Evolutionary conservation across 2,888 invertebrate species (phyloP).

Genomic region (Molanna angustata): DNA sequence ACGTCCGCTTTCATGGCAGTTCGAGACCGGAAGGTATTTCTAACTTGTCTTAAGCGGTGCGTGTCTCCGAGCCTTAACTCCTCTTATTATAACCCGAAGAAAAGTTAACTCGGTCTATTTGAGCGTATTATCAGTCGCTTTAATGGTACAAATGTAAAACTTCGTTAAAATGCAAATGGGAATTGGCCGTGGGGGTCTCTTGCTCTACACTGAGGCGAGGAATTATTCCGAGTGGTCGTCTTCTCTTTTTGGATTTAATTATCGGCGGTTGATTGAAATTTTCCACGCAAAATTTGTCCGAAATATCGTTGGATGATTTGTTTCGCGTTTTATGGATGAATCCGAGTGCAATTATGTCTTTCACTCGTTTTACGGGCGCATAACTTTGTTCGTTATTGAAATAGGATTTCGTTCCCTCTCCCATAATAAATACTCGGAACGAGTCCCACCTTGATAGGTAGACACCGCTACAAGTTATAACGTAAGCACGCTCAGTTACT

Average conservation of each 20-base stretch:
- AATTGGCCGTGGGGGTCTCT: too few relatives aligned
- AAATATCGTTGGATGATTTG: slow-evolving; percentile 5
- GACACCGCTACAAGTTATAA: too few relatives aligned
- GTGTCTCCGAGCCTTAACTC: slow-evolving; percentile 3
- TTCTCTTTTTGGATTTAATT: too few relatives aligned
- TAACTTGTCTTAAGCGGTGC: slow-evolving; percentile 3
- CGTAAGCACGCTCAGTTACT: slow-evolving; percentile 16
- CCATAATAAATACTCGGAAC: slow-evolving; percentile 11
- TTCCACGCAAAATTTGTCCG: slow-evolving; percentile 6
- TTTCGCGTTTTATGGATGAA: slow-evolving; percentile 9
- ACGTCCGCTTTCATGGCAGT: not conserved
- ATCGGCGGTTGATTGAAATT: slow-evolving; percentile 6
- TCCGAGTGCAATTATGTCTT: slow-evolving; percentile 19
- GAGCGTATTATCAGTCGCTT: slow-evolving; percentile 23
- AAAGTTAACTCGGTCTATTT: slow-evolving; percentile 21
- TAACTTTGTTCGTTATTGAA: slow-evolving; percentile 16
- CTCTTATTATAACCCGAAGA: slow-evolving; percentile 1
- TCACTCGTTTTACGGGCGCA: slow-evolving; percentile 11
- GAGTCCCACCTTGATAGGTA: too few relatives aligned
- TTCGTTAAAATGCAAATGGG: slow-evolving; percentile 21
- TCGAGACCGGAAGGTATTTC: slow-evolving; percentile 6
- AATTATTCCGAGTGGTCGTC: too few relatives aligned
- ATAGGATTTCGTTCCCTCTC: slow-evolving; percentile 12
- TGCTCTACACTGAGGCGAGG: too few relatives aligned
- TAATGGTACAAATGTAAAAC: slow-evolving; percentile 20